A percentile compares a stretch with the other conserved stretches of the same genome.
Evolutionary conservation across 2,888 invertebrate genomes (phyloP).

Genomic region (Elaeidobius kamerunicus): DNA sequence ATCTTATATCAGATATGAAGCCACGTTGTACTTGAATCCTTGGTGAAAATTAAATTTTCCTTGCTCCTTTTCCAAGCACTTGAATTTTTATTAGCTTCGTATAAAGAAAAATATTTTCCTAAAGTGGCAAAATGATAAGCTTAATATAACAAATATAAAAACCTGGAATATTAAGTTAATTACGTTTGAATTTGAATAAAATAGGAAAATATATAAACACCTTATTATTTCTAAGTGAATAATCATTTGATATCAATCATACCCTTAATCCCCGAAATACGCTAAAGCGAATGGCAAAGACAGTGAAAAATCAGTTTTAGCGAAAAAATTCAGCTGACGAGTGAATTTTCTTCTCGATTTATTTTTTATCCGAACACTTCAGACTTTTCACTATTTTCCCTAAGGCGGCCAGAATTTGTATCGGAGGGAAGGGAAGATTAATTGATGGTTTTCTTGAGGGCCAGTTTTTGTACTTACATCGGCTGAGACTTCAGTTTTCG

Average conservation of each 20-base stretch:
- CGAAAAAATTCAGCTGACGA: conserved; percentile 21
- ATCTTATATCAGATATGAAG: too few species aligned
- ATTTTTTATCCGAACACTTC: conserved; percentile 16
- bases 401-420: conserved; percentile 17
- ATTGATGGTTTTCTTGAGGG: conserved; percentile 15
- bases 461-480: conserved; percentile 14
- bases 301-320: conserved; percentile 16
- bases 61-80: too few species aligned
- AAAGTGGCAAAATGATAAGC: too few species aligned
- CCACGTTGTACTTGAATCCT: too few species aligned
- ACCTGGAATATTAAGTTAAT: too few species aligned
- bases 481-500: conserved; percentile 11
- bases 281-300: conserved; percentile 3
- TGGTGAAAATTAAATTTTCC: too few species aligned
- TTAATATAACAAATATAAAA: too few species aligned
- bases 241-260: neutral
- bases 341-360: conserved; percentile 21
- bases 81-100: too few species aligned
- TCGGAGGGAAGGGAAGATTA: conserved; percentile 19
- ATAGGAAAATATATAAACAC: too few species aligned
- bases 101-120: too few species aligned
- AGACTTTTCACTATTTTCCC: conserved; percentile 15
- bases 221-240: too few species aligned
- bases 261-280: neutral
- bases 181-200: too few species aligned